A percentile compares a stretch with the other conserved stretches of the same genome.
Evolutionary conservation across 2,113 vertebrate species (phyloP).

Genomic region (Dasyurus viverrinus): DNA sequence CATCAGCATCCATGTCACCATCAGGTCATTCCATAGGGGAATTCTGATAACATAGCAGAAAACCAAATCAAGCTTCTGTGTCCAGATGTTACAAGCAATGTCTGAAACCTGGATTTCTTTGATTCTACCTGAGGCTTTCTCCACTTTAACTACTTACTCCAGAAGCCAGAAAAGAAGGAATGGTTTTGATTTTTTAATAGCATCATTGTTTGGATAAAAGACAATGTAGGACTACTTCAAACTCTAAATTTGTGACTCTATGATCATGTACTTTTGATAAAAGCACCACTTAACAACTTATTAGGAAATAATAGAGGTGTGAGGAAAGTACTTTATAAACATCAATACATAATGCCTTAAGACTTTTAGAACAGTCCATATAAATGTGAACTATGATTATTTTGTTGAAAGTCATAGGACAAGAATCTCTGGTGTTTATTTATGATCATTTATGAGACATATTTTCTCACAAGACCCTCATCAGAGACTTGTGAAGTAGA

Average conservation of each 20-base stretch:
- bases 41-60: conserved; percentile 1
- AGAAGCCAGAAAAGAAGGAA: background rate
- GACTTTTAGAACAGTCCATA: background rate
- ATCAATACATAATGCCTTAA: background rate
- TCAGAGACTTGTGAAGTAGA: background rate
- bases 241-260: background rate
- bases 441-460: background rate
- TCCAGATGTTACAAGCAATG: background rate
- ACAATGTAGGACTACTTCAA: background rate
- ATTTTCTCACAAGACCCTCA: background rate
- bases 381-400: background rate
- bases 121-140: background rate
- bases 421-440: background rate
- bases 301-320: background rate
- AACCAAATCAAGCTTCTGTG: background rate
- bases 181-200: too few species aligned
- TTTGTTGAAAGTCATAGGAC: background rate
- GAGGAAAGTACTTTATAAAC: background rate
- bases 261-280: background rate
- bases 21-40: background rate
- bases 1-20: background rate
- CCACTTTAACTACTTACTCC: accelerated
- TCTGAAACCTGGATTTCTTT: background rate
- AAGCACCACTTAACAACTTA: background rate
- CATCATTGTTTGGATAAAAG: background rate